phyloP scores from a whole-genome alignment of 2,888 invertebrate genomes.

The Sphaerophoria taeniata region DNA sequence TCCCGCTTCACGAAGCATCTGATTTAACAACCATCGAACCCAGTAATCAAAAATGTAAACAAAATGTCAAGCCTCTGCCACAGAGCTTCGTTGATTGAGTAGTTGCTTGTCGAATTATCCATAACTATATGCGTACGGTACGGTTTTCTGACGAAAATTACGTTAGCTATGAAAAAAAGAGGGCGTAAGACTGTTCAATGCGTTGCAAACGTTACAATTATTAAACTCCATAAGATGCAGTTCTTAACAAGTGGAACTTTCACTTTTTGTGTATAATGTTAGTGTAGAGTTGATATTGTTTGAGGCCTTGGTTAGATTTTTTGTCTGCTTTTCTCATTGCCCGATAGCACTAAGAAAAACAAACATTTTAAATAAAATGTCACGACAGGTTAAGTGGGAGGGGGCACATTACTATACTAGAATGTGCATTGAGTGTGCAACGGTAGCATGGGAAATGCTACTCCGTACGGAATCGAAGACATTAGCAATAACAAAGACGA shows the following conservation, averaged over 20 bases:
- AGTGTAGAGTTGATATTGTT: slow-evolving; percentile 6
- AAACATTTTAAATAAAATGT: slow-evolving; percentile 64
- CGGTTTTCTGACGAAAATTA: slow-evolving; percentile 39
- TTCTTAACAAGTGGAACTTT: slow-evolving; percentile 61
- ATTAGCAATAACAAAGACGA: slow-evolving; percentile 27
- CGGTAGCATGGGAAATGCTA: slow-evolving; percentile 69
- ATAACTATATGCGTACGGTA: slow-evolving; percentile 17
- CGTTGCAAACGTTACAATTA: slow-evolving; percentile 57
- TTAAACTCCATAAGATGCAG: slow-evolving; percentile 38
- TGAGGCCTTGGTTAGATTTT: neutral
- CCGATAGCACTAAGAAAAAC: slow-evolving; percentile 53
- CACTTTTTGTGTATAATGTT: slow-evolving; percentile 48
- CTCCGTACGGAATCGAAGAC: slow-evolving; percentile 15
- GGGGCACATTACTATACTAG: slow-evolving; percentile 48
- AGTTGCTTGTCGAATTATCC: slow-evolving; percentile 13
- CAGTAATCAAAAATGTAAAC: slow-evolving; percentile 60
- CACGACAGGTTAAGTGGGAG: slow-evolving; percentile 73
- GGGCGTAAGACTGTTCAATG: slow-evolving; percentile 43
- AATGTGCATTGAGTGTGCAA: slow-evolving; percentile 44
- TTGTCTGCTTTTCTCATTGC: slow-evolving; percentile 8
- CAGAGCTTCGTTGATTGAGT: slow-evolving; percentile 23
- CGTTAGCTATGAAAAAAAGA: slow-evolving; percentile 45
- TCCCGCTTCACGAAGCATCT: slow-evolving; percentile 66
- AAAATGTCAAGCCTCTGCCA: slow-evolving; percentile 44
- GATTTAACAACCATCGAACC: slow-evolving; percentile 60